Evolutionary conservation across 2,888 invertebrate genomes (phyloP), one percentile per base, ranked within the genome.

Genomic region (Flexamia atlantica): DNA sequence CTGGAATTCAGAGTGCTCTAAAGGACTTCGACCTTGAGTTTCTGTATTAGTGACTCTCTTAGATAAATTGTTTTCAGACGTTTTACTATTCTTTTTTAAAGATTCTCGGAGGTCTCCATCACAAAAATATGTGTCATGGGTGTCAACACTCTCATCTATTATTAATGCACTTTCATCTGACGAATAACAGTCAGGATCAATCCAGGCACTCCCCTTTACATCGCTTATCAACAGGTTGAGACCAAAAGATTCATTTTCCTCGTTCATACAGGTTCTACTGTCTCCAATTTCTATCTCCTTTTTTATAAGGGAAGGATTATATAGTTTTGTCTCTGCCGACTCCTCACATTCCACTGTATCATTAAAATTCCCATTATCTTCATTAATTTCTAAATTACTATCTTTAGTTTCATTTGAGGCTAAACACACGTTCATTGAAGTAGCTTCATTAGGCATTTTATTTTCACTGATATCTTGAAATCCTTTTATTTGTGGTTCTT

Each of bases 91-190:
- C 12, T 46, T 46, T 14, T 14, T 14, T 17, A 46, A 46, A 10
- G 17, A 46, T 14, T 23, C 53, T 20, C 2, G 20, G 23, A 14
- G 28, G 5, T 30, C 64, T 30, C 14, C 17, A 5, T 64, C 64
- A 4, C 7, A 1, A 64, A 30, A 14, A 64, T 30, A 12, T 57
- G 57, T 57, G 14, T 12, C 14, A 25, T 12, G 25, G 23, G 23
- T 17, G 28, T 64, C 64, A 64, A 30, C 3, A 7, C 64, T 30
- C 28, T 64, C 64, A 64, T 64, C 64, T 64, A 64, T 64, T 17
- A 64, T 17, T 30, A 64, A 20, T 28, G 14, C 14, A 28, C 28
- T 28, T 14, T 64, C 64, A 28, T 64, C 64, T 28, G 64, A 64
- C 9, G 64, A 28, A 30, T 64, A 64, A 17, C 64, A 28, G 14